Evolutionary conservation across 2,888 invertebrate genomes (phyloP), one percentile per base, ranked within the genome.

Genomic region (Acrocyrtus sp.): DNA sequence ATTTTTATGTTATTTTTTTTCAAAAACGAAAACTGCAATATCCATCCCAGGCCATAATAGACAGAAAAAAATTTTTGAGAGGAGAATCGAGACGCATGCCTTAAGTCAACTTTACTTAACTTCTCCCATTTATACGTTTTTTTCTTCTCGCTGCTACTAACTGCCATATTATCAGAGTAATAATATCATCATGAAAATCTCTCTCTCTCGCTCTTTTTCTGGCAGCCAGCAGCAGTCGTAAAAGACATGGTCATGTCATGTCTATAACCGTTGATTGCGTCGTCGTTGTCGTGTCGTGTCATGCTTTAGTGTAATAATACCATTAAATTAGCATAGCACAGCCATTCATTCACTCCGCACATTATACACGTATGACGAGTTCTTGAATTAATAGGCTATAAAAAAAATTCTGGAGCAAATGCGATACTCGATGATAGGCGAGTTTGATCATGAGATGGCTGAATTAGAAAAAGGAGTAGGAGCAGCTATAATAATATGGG

Each of bases 331-430:
- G 65, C 65, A 65, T 65, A 45, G n/a, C 48, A n/a, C n/a, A n/a
- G n/a, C n/a, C n/a, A n/a, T n/a, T n/a, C n/a, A n/a, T n/a, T n/a
- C n/a, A n/a, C n/a, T n/a, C n/a, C n/a, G n/a, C n/a, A 54, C 65
- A 65, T 53, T 65, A 63, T 47, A 63, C 57, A 63, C 57, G 63
- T 57, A 63, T 57, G 70, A 69, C 70, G 62, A 51, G 70, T 70
- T 70, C 50, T 70, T 63, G 70, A 70, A 70, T 70, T 70, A 70
- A 70, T 70, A 70, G 70, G 70, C 70, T 48, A 70, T 70, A 70
- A 70, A 69, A 58, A 50, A 70, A 70, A 70, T 70, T 70, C 70
- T 70, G 70, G 70, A 70, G 70, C 63, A 63, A 69, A 58, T 57
- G 50, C 51, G 51, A 66, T 56, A 56, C 48, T 47, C 48, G 54